A percentile compares a stretch with the other conserved stretches of the same genome.
phyloP scores from a whole-genome alignment of 2,888 invertebrate species.

The Caenorhabditis zanzibari region DNA sequence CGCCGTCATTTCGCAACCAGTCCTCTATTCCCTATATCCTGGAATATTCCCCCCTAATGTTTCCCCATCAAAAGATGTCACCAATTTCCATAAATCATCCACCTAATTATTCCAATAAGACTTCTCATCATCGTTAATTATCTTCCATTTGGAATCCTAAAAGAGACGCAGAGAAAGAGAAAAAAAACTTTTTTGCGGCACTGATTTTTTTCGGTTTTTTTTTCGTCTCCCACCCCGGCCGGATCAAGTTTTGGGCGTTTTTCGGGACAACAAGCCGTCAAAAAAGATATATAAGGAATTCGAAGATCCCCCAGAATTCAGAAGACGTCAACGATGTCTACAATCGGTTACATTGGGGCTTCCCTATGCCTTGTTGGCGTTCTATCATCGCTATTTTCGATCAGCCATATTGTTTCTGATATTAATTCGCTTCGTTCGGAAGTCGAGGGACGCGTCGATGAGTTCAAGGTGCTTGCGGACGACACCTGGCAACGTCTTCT shows the following conservation, averaged over 20 bases:
- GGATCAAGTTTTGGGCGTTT: slow-evolving; percentile 56
- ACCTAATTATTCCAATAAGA: too few species aligned
- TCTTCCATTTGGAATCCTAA: too few species aligned
- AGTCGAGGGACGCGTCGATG: slow-evolving; percentile 69
- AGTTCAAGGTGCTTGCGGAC: slow-evolving; percentile 72
- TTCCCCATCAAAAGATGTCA: too few species aligned
- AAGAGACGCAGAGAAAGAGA: not conserved
- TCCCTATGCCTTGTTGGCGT: slow-evolving; percentile 68
- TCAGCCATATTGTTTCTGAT: slow-evolving; percentile 72
- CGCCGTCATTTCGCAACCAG: too few species aligned
- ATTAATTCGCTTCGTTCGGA: slow-evolving; percentile 73
- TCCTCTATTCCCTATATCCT: too few species aligned
- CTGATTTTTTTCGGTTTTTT: slow-evolving; percentile 17
- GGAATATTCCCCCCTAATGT: too few species aligned
- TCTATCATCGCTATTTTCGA: slow-evolving; percentile 70
- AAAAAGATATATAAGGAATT: slow-evolving; percentile 15
- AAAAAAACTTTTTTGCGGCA: slow-evolving; percentile 9
- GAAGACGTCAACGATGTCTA: slow-evolving; percentile 47
- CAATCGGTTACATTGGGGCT: slow-evolving; percentile 68
- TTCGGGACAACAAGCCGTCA: slow-evolving; percentile 37
- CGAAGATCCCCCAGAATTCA: not conserved
- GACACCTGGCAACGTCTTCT: slow-evolving; percentile 77
- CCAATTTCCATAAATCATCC: too few species aligned
- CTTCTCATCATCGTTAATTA: too few species aligned
- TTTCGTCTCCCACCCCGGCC: slow-evolving; percentile 1